Conservation (phyloP, 1,140 invertebrate species). For the Monomorium pharaonis region DNA sequence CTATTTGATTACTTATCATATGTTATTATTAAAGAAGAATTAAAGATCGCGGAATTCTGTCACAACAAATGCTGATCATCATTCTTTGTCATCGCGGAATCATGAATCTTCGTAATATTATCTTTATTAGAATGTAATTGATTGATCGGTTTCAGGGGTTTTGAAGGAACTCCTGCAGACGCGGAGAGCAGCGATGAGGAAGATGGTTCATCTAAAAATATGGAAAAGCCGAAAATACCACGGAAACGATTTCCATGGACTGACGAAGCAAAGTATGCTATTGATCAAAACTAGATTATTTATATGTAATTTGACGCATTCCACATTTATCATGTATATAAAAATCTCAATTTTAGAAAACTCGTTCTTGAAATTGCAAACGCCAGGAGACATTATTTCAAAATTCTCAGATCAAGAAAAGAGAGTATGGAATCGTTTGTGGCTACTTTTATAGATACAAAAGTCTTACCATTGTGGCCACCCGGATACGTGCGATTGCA, state of each 20-base stretch:
- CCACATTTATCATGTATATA: conserved; percentile 45
- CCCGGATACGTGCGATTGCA: conserved; percentile 86
- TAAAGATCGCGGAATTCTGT: conserved; percentile 59
- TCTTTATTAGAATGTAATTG: conserved; percentile 26
- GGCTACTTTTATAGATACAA: conserved; percentile 84
- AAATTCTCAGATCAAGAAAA: conserved; percentile 84
- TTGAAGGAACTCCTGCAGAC: conserved; percentile 77
- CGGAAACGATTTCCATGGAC: conserved; percentile 87
- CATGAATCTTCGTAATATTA: conserved; percentile 38
- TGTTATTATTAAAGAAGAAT: conserved; percentile 4
- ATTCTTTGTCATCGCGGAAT: conserved; percentile 61
- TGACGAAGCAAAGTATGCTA: conserved; percentile 85
- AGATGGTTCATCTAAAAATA: conserved; percentile 76
- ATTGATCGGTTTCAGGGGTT: conserved; percentile 73
- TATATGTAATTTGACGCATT: not conserved
- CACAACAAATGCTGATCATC: conserved; percentile 63
- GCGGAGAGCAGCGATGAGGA: conserved; percentile 82
- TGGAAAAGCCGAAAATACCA: conserved; percentile 85
- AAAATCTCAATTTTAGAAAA: conserved; percentile 71
- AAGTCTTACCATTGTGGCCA: conserved; percentile 87
- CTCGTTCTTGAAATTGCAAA: conserved; percentile 78
- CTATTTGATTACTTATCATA: conserved; percentile 36
- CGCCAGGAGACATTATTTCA: conserved; percentile 77
- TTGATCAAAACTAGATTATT: not conserved
- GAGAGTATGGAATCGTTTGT: conserved; percentile 86